Conservation (phyloP, 1,140 invertebrate genomes). For the Wasmannia auropunctata region DNA sequence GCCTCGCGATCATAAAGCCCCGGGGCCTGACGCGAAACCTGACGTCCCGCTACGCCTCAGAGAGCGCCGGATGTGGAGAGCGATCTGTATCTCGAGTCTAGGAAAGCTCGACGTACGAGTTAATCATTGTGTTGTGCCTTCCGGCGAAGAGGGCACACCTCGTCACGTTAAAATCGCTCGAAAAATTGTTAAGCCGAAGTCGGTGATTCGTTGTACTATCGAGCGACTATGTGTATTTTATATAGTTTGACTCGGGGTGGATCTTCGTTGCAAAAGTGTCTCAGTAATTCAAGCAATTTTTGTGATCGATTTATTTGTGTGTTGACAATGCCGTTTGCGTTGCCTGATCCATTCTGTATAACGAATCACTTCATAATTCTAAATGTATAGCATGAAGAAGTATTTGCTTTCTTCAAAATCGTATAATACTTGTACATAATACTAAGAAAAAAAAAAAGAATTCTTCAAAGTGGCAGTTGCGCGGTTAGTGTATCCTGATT, state of each 20-base stretch:
- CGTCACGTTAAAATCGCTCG: neutral
- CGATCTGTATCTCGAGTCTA: neutral
- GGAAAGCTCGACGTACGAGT: neutral
- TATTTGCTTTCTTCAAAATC: too few relatives aligned
- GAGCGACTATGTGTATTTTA: neutral
- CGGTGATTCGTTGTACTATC: conserved; percentile 25
- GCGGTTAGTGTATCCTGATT: conserved; percentile 4
- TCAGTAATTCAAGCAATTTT: too few relatives aligned
- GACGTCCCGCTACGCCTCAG: neutral
- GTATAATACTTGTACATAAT: conserved; percentile 10
- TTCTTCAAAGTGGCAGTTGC: conserved; percentile 26
- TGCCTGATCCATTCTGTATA: too few relatives aligned
- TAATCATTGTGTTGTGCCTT: neutral
- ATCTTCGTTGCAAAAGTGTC: too few relatives aligned
- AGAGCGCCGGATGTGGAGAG: neutral
- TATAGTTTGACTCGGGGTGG: too few relatives aligned
- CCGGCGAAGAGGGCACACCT: neutral
- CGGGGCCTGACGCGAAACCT: neutral
- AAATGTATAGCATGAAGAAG: too few relatives aligned
- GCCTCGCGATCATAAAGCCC: neutral
- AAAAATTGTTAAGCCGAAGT: conserved; percentile 4
- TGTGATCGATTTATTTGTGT: too few relatives aligned
- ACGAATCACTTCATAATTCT: too few relatives aligned
- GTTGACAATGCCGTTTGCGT: too few relatives aligned
- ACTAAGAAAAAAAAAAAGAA: neutral